Percentiles rank a stretch among this genome's conserved stretches.
phyloP scores from a whole-genome alignment of 2,113 vertebrate genomes.

The Grus americana region DNA sequence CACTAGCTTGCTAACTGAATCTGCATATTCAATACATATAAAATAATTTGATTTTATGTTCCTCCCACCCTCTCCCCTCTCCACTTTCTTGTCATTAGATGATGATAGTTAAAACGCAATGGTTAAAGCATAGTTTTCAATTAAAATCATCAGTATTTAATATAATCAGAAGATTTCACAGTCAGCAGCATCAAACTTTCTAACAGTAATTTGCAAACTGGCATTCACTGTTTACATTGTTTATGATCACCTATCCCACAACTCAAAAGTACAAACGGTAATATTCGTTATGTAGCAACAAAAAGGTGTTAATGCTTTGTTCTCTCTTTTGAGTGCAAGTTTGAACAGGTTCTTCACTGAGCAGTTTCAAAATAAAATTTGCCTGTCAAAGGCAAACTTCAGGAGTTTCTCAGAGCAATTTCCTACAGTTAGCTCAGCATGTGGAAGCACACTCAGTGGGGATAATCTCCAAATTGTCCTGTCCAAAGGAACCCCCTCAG shows the following conservation, averaged over 20 bases:
- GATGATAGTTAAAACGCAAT: not conserved
- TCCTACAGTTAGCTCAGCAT: not conserved
- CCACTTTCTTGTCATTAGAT: not conserved
- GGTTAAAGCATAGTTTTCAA: not conserved
- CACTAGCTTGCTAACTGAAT: not conserved
- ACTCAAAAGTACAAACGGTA: not conserved
- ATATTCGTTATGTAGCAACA: not conserved
- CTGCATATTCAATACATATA: not conserved
- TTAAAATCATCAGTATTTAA: not conserved
- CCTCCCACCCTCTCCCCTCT: not conserved
- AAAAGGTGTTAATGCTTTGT: not conserved
- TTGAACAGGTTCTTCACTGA: not conserved
- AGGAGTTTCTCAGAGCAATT: not conserved
- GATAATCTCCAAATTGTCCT: not conserved
- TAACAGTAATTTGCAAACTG: not conserved
- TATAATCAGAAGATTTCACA: not conserved
- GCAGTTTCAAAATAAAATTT: not conserved
- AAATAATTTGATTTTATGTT: conserved; percentile 7
- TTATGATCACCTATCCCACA: not conserved
- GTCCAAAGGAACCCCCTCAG: not conserved
- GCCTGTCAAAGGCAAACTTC: not conserved
- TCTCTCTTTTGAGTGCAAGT: not conserved
- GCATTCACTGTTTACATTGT: not conserved
- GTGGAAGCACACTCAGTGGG: not conserved
- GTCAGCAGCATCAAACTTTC: not conserved